Conservation (phyloP, 2,888 invertebrate genomes). For the Acrocyrtus sp. region DNA sequence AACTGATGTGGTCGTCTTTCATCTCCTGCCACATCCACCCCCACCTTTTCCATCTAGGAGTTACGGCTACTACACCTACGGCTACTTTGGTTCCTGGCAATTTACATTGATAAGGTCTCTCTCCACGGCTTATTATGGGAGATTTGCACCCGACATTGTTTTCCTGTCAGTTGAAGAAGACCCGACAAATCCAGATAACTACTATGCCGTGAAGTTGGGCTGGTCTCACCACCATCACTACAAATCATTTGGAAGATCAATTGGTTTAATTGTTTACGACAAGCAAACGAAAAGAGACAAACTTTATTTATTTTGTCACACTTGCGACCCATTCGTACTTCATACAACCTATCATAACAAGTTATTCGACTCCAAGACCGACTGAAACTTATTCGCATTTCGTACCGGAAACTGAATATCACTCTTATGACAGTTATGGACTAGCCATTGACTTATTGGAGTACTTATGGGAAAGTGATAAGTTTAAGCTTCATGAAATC, state of each 20-base stretch:
- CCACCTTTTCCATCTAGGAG: no score
- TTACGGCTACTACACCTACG: no score
- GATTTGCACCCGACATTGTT: conserved; percentile 11
- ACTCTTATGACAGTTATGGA: not conserved
- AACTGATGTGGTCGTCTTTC: no score
- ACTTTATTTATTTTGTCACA: conserved; percentile 9
- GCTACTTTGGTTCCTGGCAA: no score
- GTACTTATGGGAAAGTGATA: not conserved
- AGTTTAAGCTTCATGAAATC: not conserved
- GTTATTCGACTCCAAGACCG: not conserved
- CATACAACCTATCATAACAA: not conserved
- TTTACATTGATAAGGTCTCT: no score
- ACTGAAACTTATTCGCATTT: not conserved
- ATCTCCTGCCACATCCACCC: no score
- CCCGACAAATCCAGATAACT: not conserved
- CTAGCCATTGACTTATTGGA: not conserved
- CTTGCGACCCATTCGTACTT: not conserved
- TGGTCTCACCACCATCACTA: not conserved
- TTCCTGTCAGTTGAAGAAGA: not conserved
- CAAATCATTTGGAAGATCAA: not conserved
- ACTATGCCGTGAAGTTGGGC: not conserved
- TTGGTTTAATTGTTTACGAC: conserved; percentile 1
- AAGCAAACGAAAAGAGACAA: not conserved
- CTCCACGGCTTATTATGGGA: no score
- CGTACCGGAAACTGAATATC: not conserved